phyloP scores from a whole-genome alignment of 2,113 vertebrate genomes.

The Nothocercus julius region DNA sequence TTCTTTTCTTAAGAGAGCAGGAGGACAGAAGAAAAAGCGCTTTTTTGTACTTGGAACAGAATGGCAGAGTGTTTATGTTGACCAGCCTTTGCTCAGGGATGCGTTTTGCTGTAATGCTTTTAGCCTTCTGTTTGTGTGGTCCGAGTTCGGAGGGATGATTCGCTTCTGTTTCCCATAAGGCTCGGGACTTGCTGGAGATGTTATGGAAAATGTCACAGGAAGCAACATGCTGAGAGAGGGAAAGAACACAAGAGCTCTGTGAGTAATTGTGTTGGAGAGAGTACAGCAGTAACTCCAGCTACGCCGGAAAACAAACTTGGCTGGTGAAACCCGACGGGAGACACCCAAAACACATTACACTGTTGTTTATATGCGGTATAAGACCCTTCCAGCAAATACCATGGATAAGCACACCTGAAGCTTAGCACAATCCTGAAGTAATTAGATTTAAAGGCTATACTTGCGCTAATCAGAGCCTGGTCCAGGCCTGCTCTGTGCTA shows the following conservation, averaged over 20 bases:
- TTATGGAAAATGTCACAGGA: constrained; percentile 59
- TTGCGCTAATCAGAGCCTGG: background rate
- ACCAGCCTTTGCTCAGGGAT: constrained; percentile 5
- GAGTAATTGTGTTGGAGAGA: background rate
- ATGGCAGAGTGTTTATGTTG: constrained; percentile 4
- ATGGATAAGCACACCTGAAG: background rate
- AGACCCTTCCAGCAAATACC: background rate
- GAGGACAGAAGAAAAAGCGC: background rate
- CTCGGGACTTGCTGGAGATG: constrained; percentile 1
- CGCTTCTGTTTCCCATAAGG: constrained; percentile 56
- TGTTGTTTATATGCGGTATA: background rate
- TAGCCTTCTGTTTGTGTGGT: constrained; percentile 46
- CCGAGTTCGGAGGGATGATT: constrained; percentile 13
- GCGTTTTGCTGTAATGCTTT: background rate
- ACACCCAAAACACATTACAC: background rate
- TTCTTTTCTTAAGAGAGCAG: background rate
- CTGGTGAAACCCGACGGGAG: background rate
- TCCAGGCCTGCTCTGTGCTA: background rate
- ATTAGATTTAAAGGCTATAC: background rate
- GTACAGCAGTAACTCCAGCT: background rate
- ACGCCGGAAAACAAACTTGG: background rate
- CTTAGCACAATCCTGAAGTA: background rate
- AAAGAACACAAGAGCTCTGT: constrained; percentile 1
- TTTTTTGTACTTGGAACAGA: background rate
- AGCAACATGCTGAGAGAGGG: background rate